These are phyloP conservation scores for Yoshiicerus persimilis DNA, from an alignment of 1,140 invertebrate genomes.

Conservation along the genomic window DNA sequence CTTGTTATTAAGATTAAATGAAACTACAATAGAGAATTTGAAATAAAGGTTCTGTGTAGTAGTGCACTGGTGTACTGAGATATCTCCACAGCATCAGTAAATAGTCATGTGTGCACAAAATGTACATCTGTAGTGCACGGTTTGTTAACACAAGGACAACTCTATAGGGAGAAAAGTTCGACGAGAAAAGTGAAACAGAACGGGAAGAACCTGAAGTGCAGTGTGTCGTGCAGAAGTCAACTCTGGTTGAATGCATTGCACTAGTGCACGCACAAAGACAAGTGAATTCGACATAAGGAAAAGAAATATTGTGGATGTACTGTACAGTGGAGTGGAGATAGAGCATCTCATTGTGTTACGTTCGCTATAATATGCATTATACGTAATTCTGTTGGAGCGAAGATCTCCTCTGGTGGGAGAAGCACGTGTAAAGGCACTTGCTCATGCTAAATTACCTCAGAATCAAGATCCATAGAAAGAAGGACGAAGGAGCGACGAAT, in stretches of 20 bases:
- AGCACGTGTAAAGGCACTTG: background rate
- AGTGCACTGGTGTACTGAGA: too few species aligned
- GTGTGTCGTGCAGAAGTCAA: too few species aligned
- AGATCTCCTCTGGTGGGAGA: background rate
- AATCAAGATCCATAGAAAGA: background rate
- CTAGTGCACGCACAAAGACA: background rate
- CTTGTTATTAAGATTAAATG: too few species aligned
- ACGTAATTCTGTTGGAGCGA: background rate
- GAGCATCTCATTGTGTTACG: too few species aligned
- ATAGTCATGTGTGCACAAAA: too few species aligned
- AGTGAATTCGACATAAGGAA: background rate
- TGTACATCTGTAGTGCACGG: too few species aligned
- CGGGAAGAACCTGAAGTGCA: too few species aligned
- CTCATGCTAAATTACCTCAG: background rate
- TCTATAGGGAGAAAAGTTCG: background rate
- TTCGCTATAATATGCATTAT: too few species aligned
- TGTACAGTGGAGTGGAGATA: background rate
- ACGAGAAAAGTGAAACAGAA: background rate
- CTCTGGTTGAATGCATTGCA: too few species aligned
- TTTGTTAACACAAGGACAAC: background rate
- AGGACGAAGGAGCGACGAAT: background rate
- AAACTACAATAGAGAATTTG: too few species aligned
- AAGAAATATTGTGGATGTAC: background rate
- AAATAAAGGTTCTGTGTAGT: too few species aligned
- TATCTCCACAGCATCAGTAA: too few species aligned